These are phyloP conservation scores for Pristionchus arcanus DNA, from an alignment of 2,888 invertebrate species.

Conservation along the genomic window DNA sequence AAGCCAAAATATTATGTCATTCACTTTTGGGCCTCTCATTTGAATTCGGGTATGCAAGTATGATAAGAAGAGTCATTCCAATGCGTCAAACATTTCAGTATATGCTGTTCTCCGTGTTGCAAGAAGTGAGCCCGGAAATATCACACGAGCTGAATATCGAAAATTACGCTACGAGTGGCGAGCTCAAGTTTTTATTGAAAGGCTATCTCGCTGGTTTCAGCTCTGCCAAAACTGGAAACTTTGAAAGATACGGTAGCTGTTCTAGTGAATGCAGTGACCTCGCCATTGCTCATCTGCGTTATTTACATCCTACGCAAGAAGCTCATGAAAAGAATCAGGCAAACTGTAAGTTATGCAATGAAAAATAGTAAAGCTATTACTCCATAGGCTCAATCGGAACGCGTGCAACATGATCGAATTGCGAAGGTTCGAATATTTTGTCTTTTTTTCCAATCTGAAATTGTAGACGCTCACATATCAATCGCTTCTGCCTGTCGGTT, in stretches of 20 bases:
- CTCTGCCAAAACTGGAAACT: neutral
- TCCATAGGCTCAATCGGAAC: neutral
- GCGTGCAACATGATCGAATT: neutral
- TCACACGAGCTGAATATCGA: neutral
- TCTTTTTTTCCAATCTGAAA: neutral
- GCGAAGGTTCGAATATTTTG: neutral
- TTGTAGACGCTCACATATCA: neutral
- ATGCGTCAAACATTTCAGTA: neutral
- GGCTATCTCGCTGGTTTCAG: neutral
- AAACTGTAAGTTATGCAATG: neutral
- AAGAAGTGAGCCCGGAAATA: neutral
- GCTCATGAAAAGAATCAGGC: neutral
- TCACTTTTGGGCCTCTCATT: too few species aligned
- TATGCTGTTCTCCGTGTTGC: neutral
- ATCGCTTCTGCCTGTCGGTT: neutral
- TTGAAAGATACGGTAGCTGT: neutral
- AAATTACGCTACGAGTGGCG: neutral
- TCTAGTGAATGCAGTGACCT: neutral
- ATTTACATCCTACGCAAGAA: neutral
- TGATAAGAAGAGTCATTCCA: too few species aligned
- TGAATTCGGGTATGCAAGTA: too few species aligned
- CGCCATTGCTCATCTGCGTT: neutral
- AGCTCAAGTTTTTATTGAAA: neutral
- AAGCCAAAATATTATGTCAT: too few species aligned
- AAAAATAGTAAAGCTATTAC: neutral